A percentile compares a stretch with the other conserved stretches of the same genome.
phyloP scores from a whole-genome alignment of 2,888 invertebrate species.

The Folsomia manolachei region DNA sequence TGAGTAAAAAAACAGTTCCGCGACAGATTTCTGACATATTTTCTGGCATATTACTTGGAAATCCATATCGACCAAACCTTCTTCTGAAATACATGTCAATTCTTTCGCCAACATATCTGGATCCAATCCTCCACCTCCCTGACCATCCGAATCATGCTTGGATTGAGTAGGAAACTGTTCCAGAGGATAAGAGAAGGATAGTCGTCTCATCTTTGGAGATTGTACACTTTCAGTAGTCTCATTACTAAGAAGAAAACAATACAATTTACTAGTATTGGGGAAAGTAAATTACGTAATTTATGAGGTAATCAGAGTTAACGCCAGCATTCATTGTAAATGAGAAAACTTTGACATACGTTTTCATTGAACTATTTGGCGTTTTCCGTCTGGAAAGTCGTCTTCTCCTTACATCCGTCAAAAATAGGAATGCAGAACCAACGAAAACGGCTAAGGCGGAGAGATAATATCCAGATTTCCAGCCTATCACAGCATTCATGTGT shows the following conservation, averaged over 20 bases:
- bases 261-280: too few species aligned
- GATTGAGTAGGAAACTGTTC: constrained; percentile 45
- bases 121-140: constrained; percentile 41
- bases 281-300: constrained; percentile 8
- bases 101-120: constrained; percentile 55
- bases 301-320: not conserved
- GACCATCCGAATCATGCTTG: constrained; percentile 38
- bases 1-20: not conserved
- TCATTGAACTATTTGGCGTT: constrained; percentile 48
- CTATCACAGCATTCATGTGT: constrained; percentile 74
- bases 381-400: constrained; percentile 55
- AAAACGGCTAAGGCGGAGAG: constrained; percentile 76
- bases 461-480: constrained; percentile 77
- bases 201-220: constrained; percentile 59
- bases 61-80: constrained; percentile 78
- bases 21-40: not conserved
- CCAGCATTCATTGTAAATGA: not conserved
- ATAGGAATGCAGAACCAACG: constrained; percentile 71
- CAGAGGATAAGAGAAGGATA: constrained; percentile 46
- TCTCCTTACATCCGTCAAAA: constrained; percentile 76
- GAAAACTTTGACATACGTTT: constrained; percentile 40
- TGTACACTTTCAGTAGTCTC: constrained; percentile 56
- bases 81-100: constrained; percentile 79
- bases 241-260: constrained; percentile 38
- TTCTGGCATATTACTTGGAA: constrained; percentile 62